Evolutionary conservation across 2,797 vertebrate species (phyloP), one percentile per base, ranked within the genome.

Genomic region (Chromis chromis): DNA sequence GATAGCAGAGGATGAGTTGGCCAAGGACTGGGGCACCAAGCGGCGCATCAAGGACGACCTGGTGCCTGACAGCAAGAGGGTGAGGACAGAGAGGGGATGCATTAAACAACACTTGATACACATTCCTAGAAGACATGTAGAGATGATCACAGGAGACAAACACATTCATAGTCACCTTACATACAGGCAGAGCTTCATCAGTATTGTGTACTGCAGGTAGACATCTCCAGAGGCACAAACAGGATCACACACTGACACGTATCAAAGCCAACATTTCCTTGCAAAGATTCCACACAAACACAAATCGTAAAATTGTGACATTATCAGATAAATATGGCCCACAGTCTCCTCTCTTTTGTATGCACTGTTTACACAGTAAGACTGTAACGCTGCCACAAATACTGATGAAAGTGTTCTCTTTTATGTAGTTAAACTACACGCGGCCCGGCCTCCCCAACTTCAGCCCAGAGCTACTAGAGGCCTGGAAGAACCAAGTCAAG

Each of bases 401-500:
- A 63, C 27, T 73, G 16, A 79, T 44, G n/a, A 19, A 42, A 36
- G 14, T 60, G 2, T 39, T 79, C 14, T 60, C 56, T 76, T 65
- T 31, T 86, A 21, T 71, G 46, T 91, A 99, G 98, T 94, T 99
- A 77, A 99, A 99, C 89, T 99, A 99, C 88, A 98, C 97, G 4
- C 96, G 97, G 1, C 98, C 98, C 0, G 97, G 97, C 31, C 97
- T 99, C 66, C 98, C 98, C 28, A 97, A 95, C 63, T 96, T 98
- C 87, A 97, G 94, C 83, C 95, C 96, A 0, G 95, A 95, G 87
- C 93, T 97, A 44, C 86, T 99, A 79, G 97, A 99, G 79, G 91
- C 89, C 3, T 99, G 98, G 98, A 99, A 99, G 94, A 97, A 93
- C 0, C 96, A 97, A 86, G 97, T 99, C 78, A 99, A 99, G 87